Percentiles rank a stretch among this genome's conserved stretches.
phyloP scores from a whole-genome alignment of 1,140 invertebrate species.

The Drosophila setifemur region DNA sequence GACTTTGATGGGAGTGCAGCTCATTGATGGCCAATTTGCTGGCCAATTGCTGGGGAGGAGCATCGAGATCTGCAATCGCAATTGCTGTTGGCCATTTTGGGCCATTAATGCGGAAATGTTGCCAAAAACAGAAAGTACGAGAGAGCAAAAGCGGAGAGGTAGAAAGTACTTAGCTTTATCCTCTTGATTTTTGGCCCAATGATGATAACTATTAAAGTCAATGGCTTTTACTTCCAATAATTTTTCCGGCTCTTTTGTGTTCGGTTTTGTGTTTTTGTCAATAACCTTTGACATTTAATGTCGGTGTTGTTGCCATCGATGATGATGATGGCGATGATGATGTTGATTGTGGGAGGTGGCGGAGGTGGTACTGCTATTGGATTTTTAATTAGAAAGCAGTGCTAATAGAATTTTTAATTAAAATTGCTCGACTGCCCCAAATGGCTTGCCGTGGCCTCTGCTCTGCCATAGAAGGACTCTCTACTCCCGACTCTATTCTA shows the following conservation, averaged over 20 bases:
- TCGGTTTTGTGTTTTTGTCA: constrained; percentile 4
- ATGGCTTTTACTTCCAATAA: constrained; percentile 53
- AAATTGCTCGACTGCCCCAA: constrained; percentile 54
- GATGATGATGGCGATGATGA: constrained; percentile 9
- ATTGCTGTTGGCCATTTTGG: constrained; percentile 47
- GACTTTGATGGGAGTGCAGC: constrained; percentile 37
- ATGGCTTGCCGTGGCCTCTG: constrained; percentile 44
- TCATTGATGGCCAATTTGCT: constrained; percentile 69
- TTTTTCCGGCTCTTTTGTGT: constrained; percentile 23
- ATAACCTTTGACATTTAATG: constrained; percentile 38
- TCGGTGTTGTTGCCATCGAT: constrained; percentile 12
- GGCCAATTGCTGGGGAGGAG: constrained; percentile 64
- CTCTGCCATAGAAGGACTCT: constrained; percentile 38
- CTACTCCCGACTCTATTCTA: background rate
- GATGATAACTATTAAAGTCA: constrained; percentile 57
- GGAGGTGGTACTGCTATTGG: constrained; percentile 29
- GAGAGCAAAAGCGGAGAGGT: background rate
- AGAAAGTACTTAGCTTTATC: constrained; percentile 22
- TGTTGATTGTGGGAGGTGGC: background rate
- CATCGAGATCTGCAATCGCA: constrained; percentile 26
- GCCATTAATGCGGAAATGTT: constrained; percentile 55
- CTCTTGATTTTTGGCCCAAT: constrained; percentile 23
- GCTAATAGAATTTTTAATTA: constrained; percentile 81
- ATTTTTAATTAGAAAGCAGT: constrained; percentile 74
- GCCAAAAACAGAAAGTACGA: constrained; percentile 28